These are phyloP conservation scores for Ephydatia muelleri DNA, from an alignment of 37 sponge, comb jelly and placozoan species.

Conservation along the genomic window DNA sequence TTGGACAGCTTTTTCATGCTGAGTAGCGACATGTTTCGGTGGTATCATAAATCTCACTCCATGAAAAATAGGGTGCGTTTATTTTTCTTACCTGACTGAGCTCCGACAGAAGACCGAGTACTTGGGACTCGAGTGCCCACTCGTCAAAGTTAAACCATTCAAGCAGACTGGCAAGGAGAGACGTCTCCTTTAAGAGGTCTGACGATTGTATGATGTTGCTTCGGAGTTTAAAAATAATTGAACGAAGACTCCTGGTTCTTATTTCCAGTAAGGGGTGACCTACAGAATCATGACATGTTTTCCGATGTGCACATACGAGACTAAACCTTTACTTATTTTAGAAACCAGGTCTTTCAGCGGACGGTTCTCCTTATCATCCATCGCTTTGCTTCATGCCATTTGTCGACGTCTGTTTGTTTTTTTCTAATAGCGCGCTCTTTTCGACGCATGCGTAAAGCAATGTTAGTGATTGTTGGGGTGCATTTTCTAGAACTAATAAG, in stretches of 20 bases:
- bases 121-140: constrained; percentile 53
- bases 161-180: constrained; percentile 47
- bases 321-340: constrained; percentile 10
- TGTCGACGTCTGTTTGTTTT: not conserved
- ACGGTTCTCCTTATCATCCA: not conserved
- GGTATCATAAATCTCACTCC: not conserved
- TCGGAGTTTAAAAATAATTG: constrained; percentile 58
- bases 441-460: not conserved
- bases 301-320: not conserved
- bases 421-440: not conserved
- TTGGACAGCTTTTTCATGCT: constrained; percentile 62
- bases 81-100: constrained; percentile 36
- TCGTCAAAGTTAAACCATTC: constrained; percentile 83
- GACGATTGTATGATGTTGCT: constrained; percentile 27
- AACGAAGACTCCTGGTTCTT: constrained; percentile 50
- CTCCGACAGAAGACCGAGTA: constrained; percentile 36
- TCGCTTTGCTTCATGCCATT: not conserved
- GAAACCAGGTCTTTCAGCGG: constrained; percentile 9
- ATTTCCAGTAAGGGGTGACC: constrained; percentile 67
- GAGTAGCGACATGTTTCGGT: not conserved
- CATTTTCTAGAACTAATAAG: not conserved
- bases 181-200: constrained; percentile 58
- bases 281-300: constrained; percentile 5
- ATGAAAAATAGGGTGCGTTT: not conserved
- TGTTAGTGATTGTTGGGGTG: not conserved